phyloP scores from a whole-genome alignment of 30 jellyfish, hydroid and myxozoan genomes.

The Cassiopea xamachana region DNA sequence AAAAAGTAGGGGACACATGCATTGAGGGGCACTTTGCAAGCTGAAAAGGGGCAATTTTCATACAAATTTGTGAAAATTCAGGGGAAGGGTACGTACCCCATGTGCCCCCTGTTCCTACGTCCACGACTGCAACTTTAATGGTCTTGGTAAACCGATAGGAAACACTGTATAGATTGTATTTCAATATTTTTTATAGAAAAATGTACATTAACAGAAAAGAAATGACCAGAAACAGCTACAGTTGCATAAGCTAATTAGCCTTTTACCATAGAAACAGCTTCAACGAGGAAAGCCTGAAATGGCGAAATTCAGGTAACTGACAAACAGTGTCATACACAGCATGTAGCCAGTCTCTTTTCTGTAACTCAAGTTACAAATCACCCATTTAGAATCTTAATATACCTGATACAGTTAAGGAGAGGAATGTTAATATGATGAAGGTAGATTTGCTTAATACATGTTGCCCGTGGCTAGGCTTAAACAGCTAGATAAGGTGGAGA shows the following conservation, averaged over 20 bases:
- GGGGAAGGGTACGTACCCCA: not conserved
- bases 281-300: not conserved
- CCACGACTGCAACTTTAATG: not conserved
- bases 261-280: not conserved
- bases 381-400: not conserved
- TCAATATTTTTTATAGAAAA: not conserved
- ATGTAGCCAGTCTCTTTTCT: not conserved
- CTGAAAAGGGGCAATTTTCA: too few species aligned
- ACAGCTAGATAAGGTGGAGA: not conserved
- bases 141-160: not conserved
- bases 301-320: not conserved
- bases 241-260: not conserved
- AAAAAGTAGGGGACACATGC: too few species aligned
- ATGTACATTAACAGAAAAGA: not conserved
- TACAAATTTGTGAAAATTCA: not conserved
- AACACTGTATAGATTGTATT: not conserved
- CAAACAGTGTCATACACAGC: not conserved
- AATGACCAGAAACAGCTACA: not conserved
- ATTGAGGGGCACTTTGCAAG: too few species aligned
- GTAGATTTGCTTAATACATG: not conserved
- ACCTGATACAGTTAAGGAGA: not conserved
- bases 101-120: not conserved
- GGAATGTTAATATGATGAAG: not conserved
- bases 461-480: not conserved
- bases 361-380: not conserved